These are phyloP conservation scores for Eueides isabella DNA, from an alignment of 1,140 invertebrate species.

Conservation along the genomic window DNA sequence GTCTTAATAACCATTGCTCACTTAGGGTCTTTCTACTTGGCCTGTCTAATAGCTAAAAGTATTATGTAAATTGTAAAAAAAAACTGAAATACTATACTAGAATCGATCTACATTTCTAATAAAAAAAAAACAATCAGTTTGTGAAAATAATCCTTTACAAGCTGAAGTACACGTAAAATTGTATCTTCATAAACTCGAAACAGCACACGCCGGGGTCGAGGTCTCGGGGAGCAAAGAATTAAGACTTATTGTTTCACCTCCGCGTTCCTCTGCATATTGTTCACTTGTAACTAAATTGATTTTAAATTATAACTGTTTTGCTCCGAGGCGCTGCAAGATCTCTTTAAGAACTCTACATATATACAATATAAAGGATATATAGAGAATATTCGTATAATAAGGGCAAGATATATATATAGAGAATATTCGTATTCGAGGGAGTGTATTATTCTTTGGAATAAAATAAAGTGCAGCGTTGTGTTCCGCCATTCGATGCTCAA, in stretches of 20 bases:
- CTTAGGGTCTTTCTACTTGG: no score
- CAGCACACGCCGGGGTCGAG: not conserved
- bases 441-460: no score
- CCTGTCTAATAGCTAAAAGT: no score
- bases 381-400: no score
- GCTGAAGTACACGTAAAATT: not conserved
- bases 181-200: not conserved
- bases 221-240: not conserved
- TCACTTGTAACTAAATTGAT: slow-evolving; percentile 3
- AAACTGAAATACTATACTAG: no score
- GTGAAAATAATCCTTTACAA: not conserved
- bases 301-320: slow-evolving; percentile 1
- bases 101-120: no score
- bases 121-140: not conserved
- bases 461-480: no score
- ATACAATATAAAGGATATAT: not conserved
- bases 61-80: no score
- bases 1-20: no score
- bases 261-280: slow-evolving; percentile 7
- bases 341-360: not conserved
- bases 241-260: slow-evolving; percentile 1
- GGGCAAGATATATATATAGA: no score
- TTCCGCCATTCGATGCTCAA: no score
- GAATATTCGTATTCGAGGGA: no score
- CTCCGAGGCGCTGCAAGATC: not conserved